Base-by-base conservation (phyloP, 2,113 vertebrate genomes). In the Semnornis frantzii region DNA sequence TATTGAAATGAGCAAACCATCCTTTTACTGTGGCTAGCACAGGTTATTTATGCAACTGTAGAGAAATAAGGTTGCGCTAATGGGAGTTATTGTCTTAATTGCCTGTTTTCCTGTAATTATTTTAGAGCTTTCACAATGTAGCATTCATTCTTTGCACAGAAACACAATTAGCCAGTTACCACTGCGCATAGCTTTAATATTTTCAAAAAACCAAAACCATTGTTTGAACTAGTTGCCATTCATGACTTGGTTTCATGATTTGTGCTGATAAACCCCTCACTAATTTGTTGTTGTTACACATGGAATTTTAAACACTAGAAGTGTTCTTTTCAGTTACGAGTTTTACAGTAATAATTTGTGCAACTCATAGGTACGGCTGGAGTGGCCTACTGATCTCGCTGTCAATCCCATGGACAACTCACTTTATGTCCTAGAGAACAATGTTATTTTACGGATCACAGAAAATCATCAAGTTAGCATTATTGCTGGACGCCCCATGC, bases 391-490 rank as follows among this genome's bases (percentile, higher is more conserved):
- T 39, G 99, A 99, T 97, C 98, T 99, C 69, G 99, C 99, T 34
- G 98, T 99, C 95, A 99, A 99, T 96, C 99, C 99, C 90, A 99
- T 99, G 98, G 99, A 99, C 97, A 99, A 99, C 96, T 99, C 99
- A 55, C 98, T 99, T 91, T 99, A 99, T 60, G 99, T 99, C 64
- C 97, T 99, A 92, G 99, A 99, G 96, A 99, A 99, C 98, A 99
- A 99, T 77, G 99, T 99, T 95, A 99, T 99, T 97, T 98, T 99
- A 16, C 98, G 99, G 94, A 99, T 99, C 97, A 99, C 99, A 9
- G 99, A 99, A 97, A 99, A 99, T 94, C 99, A 99, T 97, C 99
- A 99, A 98, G 99, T 99, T 95, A 99, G 99, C 98, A 99, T 99
- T 97, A 99, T 99, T 68, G 99, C 99, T 8, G 99, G 99, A 27